phyloP scores from a whole-genome alignment of 2,888 invertebrate species.

The Eupithecia abbreviata region DNA sequence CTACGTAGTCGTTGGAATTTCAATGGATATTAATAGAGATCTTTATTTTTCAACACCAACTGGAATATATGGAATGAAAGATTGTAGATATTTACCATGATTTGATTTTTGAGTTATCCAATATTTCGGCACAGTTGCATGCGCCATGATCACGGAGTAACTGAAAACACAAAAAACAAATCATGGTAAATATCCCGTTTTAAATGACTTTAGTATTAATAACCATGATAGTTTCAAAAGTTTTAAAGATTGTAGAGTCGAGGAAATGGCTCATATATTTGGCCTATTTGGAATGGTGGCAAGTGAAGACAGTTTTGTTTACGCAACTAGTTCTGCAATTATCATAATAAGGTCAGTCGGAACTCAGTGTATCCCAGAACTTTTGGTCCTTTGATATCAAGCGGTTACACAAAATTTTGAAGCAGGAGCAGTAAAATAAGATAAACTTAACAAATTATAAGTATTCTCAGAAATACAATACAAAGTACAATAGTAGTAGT shows the following conservation, averaged over 20 bases:
- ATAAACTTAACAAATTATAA: neutral
- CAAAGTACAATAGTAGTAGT: no score
- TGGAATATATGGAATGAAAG: slow-evolving; percentile 45
- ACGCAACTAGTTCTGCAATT: slow-evolving; percentile 40
- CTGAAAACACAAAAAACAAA: no score
- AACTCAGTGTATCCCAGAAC: slow-evolving; percentile 31
- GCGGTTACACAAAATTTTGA: neutral
- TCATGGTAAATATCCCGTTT: no score
- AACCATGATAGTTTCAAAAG: no score
- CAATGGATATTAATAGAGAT: slow-evolving; percentile 50
- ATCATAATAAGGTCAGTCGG: slow-evolving; percentile 44
- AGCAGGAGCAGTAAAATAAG: neutral
- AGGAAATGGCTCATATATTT: slow-evolving; percentile 40
- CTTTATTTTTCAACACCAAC: slow-evolving; percentile 49
- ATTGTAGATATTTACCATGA: no score
- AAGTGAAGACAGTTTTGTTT: slow-evolving; percentile 47
- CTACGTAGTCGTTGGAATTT: slow-evolving; percentile 46
- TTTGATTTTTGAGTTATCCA: no score
- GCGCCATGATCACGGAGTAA: no score
- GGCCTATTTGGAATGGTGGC: slow-evolving; percentile 48
- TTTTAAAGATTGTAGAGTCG: slow-evolving; percentile 31
- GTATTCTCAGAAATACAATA: neutral
- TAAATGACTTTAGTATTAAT: no score
- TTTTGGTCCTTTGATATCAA: neutral
- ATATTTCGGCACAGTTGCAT: no score